Base-by-base conservation (phyloP, 2,888 invertebrate species). In the Arge pagana region DNA sequence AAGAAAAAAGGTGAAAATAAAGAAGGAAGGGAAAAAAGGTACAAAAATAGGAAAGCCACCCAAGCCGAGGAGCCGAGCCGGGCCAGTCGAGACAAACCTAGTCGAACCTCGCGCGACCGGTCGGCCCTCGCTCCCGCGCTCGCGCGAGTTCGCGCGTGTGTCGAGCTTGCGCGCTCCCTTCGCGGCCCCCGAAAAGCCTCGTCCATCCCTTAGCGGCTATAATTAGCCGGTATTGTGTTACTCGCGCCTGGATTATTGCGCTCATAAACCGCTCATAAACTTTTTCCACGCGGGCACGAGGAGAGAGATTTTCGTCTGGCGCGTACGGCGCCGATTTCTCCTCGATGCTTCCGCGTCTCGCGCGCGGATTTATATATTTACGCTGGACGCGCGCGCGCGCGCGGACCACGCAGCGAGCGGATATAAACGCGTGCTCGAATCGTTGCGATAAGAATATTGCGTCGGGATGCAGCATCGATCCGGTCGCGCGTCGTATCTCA, bases 161-260 rank as follows among this genome's bases (percentile, higher is more conserved):
- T 42, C 30, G 18, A 31, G 28, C n/a, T 40, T 15, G n/a, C 24
- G 11, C 39, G n/a, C 28, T 18, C 26, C 41, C 21, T 15, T 8
- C 13, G 10, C 26, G 30, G 19, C 42, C 42, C 31, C 31, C 15
- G 45, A n/a, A n/a, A n/a, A n/a, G n/a, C n/a, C n/a, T n/a, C n/a
- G n/a, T n/a, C n/a, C n/a, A n/a, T n/a, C n/a, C n/a, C n/a, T n/a
- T 35, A 45, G 31, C 35, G 19, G 35, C 73, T 74, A 72, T 72
- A 72, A 72, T 74, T 74, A 73, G 67, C 66, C 64, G 59, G 69
- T 67, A 71, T 74, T 74, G 71, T 71, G 70, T 72, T 72, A 72
- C 68, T 64, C 65, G 56, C 63, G 61, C 61, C 65, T 61, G 64
- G 68, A 71, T 70, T 72, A 68, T 65, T 65, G 64, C 64, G 65